phyloP scores from a whole-genome alignment of 2,888 invertebrate species.

The Neoitamus cyanurus region DNA sequence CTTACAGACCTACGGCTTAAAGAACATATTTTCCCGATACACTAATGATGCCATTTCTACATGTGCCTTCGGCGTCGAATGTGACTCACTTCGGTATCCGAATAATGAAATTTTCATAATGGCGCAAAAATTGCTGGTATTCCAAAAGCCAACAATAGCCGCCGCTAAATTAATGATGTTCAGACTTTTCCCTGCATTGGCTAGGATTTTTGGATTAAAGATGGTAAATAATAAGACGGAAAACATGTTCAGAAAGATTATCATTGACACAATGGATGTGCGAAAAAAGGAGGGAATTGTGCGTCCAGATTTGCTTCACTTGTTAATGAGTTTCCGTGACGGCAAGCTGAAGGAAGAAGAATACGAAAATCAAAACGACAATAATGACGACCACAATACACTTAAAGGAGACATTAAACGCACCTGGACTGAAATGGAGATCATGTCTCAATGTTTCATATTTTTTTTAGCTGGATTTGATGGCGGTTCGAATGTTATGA shows the following conservation, averaged over 20 bases:
- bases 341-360: constrained; percentile 63
- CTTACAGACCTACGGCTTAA: constrained; percentile 61
- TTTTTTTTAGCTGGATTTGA: constrained; percentile 73
- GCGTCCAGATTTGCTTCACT: constrained; percentile 70
- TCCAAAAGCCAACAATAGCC: background rate
- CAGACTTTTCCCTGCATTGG: background rate
- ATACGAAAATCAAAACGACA: constrained; percentile 56
- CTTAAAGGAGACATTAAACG: constrained; percentile 47
- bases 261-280: constrained; percentile 62
- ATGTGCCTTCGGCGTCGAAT: constrained; percentile 68
- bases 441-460: constrained; percentile 70
- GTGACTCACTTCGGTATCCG: constrained; percentile 66
- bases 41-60: constrained; percentile 70
- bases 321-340: constrained; percentile 68
- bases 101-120: constrained; percentile 68
- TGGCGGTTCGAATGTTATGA: constrained; percentile 65
- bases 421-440: constrained; percentile 68
- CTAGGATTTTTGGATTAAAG: background rate
- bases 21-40: constrained; percentile 67
- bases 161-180: background rate
- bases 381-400: background rate
- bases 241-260: background rate
- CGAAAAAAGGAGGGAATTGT: constrained; percentile 67
- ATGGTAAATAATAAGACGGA: background rate
- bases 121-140: constrained; percentile 59